Percentiles rank a stretch among this genome's conserved stretches.
phyloP scores from a whole-genome alignment of 2,888 invertebrate genomes.

The Acleris literana region DNA sequence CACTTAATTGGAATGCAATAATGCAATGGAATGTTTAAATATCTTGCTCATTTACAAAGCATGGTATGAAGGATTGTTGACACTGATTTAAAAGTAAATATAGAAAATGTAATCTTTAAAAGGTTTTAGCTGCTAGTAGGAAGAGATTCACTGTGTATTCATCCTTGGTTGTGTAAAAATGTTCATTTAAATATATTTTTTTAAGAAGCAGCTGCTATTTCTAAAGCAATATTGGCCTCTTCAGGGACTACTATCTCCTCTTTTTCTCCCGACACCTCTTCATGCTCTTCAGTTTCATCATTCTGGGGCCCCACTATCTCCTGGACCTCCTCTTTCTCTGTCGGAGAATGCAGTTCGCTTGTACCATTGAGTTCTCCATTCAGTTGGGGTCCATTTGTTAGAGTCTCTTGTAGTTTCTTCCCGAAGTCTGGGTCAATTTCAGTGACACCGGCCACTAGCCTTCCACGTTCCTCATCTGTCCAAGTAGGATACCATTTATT shows the following conservation, averaged over 20 bases:
- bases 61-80: background rate
- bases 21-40: slow-evolving; percentile 28
- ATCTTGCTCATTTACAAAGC: slow-evolving; percentile 7
- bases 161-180: slow-evolving; percentile 4
- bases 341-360: slow-evolving; percentile 55
- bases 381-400: slow-evolving; percentile 60
- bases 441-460: slow-evolving; percentile 86
- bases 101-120: too few species aligned
- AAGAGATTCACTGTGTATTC: slow-evolving; percentile 9
- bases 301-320: slow-evolving; percentile 41
- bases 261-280: slow-evolving; percentile 42
- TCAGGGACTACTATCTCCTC: slow-evolving; percentile 46
- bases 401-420: slow-evolving; percentile 85
- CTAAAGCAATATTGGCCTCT: slow-evolving; percentile 63
- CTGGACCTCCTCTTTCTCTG: slow-evolving; percentile 46
- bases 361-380: slow-evolving; percentile 73
- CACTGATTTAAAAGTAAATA: too few species aligned
- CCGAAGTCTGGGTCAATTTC: slow-evolving; percentile 89
- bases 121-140: slow-evolving; percentile 1
- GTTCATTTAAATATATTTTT: slow-evolving; percentile 4
- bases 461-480: slow-evolving; percentile 88
- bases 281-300: slow-evolving; percentile 38
- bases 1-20: slow-evolving; percentile 24
- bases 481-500: slow-evolving; percentile 93
- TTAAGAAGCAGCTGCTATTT: slow-evolving; percentile 76